Conservation (phyloP, 2,888 invertebrate genomes). For the Phrixothrix hirtus region DNA sequence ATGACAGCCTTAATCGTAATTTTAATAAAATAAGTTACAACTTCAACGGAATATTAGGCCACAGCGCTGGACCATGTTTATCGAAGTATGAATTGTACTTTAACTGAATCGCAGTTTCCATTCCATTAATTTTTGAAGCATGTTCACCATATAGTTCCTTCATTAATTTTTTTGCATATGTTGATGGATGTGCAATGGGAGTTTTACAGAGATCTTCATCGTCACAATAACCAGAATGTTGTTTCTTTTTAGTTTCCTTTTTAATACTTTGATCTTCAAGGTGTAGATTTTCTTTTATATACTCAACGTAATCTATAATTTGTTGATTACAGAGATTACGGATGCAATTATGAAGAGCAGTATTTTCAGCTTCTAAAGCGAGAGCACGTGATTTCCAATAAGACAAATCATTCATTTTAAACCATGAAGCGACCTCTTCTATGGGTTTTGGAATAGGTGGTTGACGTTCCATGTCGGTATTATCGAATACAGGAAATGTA, state of each 20-base stretch:
- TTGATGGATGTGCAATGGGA: constrained; percentile 10
- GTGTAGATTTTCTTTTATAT: constrained; percentile 18
- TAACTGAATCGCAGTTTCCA: constrained; percentile 73
- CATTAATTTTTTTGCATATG: constrained; percentile 51
- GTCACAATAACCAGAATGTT: constrained; percentile 40
- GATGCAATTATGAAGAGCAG: constrained; percentile 60
- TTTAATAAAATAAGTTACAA: too few species aligned
- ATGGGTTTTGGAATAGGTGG: constrained; percentile 14
- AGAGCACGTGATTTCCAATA: constrained; percentile 66
- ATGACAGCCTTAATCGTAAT: too few species aligned
- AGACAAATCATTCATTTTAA: constrained; percentile 62
- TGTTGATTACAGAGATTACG: constrained; percentile 47
- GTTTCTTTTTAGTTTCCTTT: too few species aligned
- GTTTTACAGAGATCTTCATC: constrained; percentile 33
- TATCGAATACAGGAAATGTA: constrained; percentile 41
- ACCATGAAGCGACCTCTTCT: constrained; percentile 53
- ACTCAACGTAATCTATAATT: constrained; percentile 35
- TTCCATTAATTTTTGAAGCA: constrained; percentile 69
- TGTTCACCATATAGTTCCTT: constrained; percentile 66
- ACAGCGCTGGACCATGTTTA: constrained; percentile 64
- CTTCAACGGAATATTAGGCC: constrained; percentile 63
- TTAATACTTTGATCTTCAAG: too few species aligned
- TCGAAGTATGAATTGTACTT: constrained; percentile 67
- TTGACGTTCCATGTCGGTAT: constrained; percentile 40
- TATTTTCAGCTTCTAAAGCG: constrained; percentile 63